phyloP scores from a whole-genome alignment of 2,113 vertebrate genomes.

The Hemiprocne comata region DNA sequence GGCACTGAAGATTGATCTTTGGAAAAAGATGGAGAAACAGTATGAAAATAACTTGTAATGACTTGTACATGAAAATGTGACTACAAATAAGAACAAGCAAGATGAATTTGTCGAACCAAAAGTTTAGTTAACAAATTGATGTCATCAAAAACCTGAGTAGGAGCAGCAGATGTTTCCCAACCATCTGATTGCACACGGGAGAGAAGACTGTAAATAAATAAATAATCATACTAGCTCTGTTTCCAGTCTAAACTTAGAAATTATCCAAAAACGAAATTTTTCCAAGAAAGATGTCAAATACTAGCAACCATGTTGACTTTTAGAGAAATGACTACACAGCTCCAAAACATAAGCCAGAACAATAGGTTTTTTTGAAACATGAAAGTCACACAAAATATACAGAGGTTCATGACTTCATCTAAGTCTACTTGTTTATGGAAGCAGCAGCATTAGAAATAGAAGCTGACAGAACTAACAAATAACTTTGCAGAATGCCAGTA shows the following conservation, averaged over 20 bases:
- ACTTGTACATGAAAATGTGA: background rate
- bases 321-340: background rate
- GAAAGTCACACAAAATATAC: background rate
- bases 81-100: conserved; percentile 6
- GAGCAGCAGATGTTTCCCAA: conserved; percentile 46
- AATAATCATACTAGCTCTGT: background rate
- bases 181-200: conserved; percentile 29
- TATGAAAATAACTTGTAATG: conserved; percentile 15
- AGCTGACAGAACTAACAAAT: background rate
- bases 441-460: background rate
- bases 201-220: conserved; percentile 6
- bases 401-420: background rate
- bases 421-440: background rate
- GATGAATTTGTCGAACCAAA: background rate
- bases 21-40: background rate
- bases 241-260: background rate
- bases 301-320: background rate
- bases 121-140: background rate
- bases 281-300: background rate
- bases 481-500: background rate
- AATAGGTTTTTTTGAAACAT: background rate
- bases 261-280: too few species aligned
- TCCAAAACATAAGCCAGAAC: background rate
- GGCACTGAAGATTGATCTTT: background rate
- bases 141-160: conserved; percentile 47